Evolutionary conservation across 1,140 invertebrate genomes (phyloP).

Genomic region (Penaeus vannamei): DNA sequence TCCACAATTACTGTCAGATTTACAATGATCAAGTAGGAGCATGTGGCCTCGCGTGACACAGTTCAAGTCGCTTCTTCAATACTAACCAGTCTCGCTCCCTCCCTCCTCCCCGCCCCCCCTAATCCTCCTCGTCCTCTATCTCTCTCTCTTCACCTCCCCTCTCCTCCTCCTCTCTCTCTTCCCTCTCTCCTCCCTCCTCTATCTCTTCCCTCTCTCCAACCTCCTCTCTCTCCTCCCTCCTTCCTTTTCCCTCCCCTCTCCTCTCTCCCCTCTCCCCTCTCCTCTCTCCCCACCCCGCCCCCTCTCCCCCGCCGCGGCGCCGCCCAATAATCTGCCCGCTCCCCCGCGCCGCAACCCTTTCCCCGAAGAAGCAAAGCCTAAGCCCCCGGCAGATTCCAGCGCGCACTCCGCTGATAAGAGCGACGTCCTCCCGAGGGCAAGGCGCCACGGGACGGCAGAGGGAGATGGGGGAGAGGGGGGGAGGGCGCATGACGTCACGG

Average conservation of each 20-base stretch:
- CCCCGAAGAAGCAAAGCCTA: too few species aligned
- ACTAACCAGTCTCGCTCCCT: conserved; percentile 5
- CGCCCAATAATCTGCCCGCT: not conserved
- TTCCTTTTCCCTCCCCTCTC: not conserved
- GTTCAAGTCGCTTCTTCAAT: not conserved
- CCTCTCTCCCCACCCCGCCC: not conserved
- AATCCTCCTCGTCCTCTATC: not conserved
- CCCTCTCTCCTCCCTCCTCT: not conserved
- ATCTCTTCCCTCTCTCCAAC: too few species aligned
- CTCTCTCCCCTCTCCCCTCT: not conserved
- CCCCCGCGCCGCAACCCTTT: too few species aligned
- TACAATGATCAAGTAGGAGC: conserved; percentile 1
- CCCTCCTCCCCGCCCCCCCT: not conserved
- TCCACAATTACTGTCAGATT: not conserved
- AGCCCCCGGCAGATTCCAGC: too few species aligned
- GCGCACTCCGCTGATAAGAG: too few species aligned
- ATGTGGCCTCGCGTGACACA: not conserved
- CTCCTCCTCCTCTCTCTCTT: not conserved
- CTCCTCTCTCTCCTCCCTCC: not conserved
- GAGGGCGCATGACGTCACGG: too few species aligned
- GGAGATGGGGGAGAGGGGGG: too few species aligned
- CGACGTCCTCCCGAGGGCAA: too few species aligned
- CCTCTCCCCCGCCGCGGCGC: not conserved
- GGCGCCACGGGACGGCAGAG: too few species aligned
- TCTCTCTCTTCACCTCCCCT: not conserved